These are phyloP conservation scores for Melanostigma gelatinosum DNA, from an alignment of 2,113 vertebrate species.

Conservation along the genomic window DNA sequence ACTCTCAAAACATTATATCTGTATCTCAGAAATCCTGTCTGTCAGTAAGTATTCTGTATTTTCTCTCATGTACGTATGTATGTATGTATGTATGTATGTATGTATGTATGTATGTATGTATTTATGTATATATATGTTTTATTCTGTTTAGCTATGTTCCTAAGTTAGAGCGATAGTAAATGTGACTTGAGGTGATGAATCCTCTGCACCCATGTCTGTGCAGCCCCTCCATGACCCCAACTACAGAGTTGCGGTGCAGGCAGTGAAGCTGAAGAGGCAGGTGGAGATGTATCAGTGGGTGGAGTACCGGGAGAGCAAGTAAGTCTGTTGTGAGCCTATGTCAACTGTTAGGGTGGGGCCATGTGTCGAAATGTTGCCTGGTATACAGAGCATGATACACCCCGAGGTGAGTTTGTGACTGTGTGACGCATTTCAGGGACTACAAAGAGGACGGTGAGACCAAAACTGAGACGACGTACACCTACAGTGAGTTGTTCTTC, in stretches of 20 bases:
- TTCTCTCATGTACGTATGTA: too few species aligned
- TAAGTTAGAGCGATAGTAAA: not conserved
- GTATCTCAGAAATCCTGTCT: too few species aligned
- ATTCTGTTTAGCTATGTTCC: not conserved
- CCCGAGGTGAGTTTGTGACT: not conserved
- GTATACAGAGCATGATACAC: not conserved
- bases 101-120: too few species aligned
- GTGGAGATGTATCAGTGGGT: constrained; percentile 99
- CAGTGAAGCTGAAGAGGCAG: constrained; percentile 91
- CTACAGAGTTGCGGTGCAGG: constrained; percentile 89
- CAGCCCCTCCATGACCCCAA: constrained; percentile 95
- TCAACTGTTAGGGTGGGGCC: constrained; percentile 2
- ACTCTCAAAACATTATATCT: too few species aligned
- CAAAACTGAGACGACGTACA: constrained; percentile 92
- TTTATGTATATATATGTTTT: too few species aligned
- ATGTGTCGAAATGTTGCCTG: constrained; percentile 1
- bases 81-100: too few species aligned
- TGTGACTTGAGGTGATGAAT: not conserved
- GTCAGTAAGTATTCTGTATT: too few species aligned
- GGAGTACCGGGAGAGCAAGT: constrained; percentile 91
- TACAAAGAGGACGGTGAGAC: constrained; percentile 90
- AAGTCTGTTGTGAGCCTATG: constrained; percentile 56
- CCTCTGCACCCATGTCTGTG: constrained; percentile 16
- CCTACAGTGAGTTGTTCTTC: constrained; percentile 89
- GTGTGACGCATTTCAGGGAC: constrained; percentile 81